Evolutionary conservation across 1,140 invertebrate species (phyloP).

Genomic region (Teleopsis dalmanni): DNA sequence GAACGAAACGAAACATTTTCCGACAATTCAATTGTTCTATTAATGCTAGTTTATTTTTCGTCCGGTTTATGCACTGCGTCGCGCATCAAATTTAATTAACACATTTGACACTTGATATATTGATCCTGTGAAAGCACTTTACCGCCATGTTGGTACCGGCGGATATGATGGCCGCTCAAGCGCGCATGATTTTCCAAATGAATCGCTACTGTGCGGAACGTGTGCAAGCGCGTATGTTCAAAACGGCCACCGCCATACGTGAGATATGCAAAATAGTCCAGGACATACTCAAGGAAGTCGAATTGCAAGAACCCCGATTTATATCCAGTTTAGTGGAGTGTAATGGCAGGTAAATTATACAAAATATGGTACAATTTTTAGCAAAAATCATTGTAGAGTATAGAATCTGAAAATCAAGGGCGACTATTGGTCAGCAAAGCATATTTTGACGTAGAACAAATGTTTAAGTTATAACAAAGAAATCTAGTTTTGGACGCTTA

Average conservation of each 20-base stretch:
- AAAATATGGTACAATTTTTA: too few species aligned
- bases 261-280: slow-evolving; percentile 91
- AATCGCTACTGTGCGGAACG: slow-evolving; percentile 91
- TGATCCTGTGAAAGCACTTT: too few species aligned
- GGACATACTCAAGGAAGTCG: slow-evolving; percentile 92
- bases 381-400: too few species aligned
- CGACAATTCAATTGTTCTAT: too few species aligned
- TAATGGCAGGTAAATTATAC: slow-evolving; percentile 48
- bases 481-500: too few species aligned
- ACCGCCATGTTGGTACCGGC: slow-evolving; percentile 68
- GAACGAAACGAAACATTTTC: too few species aligned
- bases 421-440: too few species aligned
- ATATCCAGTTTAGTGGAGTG: slow-evolving; percentile 75
- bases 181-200: slow-evolving; percentile 86
- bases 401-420: too few species aligned
- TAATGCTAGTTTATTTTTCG: neutral
- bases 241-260: slow-evolving; percentile 79
- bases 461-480: too few species aligned
- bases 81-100: neutral
- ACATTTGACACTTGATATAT: neutral
- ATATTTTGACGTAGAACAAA: too few species aligned
- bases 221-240: slow-evolving; percentile 75
- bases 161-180: slow-evolving; percentile 80
- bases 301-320: slow-evolving; percentile 91
- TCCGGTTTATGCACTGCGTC: neutral